Percentiles rank a stretch among this genome's conserved stretches.
Conservation (phyloP, 2,113 vertebrate genomes). For the Cettia cetti region DNA sequence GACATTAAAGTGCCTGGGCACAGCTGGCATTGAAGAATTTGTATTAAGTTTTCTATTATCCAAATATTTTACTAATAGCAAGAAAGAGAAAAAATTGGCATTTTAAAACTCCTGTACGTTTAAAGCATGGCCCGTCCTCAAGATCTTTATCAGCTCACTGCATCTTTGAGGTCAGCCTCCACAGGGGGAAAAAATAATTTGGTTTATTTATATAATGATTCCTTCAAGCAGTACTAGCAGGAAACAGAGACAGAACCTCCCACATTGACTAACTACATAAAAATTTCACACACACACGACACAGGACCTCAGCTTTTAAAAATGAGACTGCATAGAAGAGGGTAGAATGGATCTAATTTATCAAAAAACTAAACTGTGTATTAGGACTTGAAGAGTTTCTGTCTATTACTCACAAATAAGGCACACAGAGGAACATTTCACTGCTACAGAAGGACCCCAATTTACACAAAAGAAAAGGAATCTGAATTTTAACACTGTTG, state of each 20-base stretch:
- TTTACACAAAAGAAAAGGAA: background rate
- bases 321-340: background rate
- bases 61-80: background rate
- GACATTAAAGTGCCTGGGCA: background rate
- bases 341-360: background rate
- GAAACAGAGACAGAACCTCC: background rate
- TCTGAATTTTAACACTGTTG: background rate
- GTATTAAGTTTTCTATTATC: background rate
- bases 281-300: background rate
- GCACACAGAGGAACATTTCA: rapidly evolving
- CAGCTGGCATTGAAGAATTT: background rate
- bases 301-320: background rate
- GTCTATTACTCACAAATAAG: background rate
- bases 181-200: background rate
- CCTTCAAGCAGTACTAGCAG: background rate
- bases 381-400: background rate
- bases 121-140: background rate
- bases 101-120: background rate
- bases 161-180: background rate
- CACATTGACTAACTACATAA: rapidly evolving
- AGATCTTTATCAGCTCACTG: background rate
- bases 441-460: background rate
- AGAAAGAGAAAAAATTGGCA: rapidly evolving
- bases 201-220: background rate
- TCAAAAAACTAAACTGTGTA: background rate